phyloP scores from a whole-genome alignment of 2,888 invertebrate species.

The Sceliomorpha sp. region DNA sequence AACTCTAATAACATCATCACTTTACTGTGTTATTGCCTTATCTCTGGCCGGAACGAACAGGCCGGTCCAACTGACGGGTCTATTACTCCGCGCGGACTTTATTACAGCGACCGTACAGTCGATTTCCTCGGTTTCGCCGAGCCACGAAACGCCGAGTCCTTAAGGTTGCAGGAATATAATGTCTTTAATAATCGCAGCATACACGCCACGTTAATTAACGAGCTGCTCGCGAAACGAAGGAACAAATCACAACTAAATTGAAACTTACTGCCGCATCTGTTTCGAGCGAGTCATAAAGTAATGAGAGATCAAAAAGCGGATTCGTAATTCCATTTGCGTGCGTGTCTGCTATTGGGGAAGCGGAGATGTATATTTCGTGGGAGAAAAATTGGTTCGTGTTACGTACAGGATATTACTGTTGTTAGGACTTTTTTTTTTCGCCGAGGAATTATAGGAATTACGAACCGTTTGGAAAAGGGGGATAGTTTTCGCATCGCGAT shows the following conservation, averaged over 20 bases:
- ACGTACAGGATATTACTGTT: too few species aligned
- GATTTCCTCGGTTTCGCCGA: constrained; percentile 29
- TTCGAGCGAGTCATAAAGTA: constrained; percentile 18
- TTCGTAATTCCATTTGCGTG: too few species aligned
- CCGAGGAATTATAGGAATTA: too few species aligned
- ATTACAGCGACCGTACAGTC: constrained; percentile 40
- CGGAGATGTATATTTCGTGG: too few species aligned
- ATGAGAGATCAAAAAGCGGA: too few species aligned
- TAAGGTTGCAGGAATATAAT: constrained; percentile 33
- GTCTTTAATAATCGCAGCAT: constrained; percentile 34
- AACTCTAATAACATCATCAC: constrained; percentile 57
- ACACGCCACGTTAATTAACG: constrained; percentile 33
- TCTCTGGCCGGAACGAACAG: constrained; percentile 41
- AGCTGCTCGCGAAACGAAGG: constrained; percentile 17
- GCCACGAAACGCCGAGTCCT: constrained; percentile 29
- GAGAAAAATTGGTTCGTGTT: too few species aligned
- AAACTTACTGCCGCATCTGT: constrained; percentile 26
- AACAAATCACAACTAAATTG: constrained; percentile 33
- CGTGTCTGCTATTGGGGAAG: too few species aligned
- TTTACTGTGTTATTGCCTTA: constrained; percentile 50
- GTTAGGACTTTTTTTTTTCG: too few species aligned
- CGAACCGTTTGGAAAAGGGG: too few species aligned
- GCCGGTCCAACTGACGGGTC: constrained; percentile 39
- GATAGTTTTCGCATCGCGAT: too few species aligned
- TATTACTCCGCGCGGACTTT: constrained; percentile 51